These are phyloP conservation scores for Geodia barretti DNA, from an alignment of 37 sponge, comb jelly and placozoan species.

Conservation along the genomic window DNA sequence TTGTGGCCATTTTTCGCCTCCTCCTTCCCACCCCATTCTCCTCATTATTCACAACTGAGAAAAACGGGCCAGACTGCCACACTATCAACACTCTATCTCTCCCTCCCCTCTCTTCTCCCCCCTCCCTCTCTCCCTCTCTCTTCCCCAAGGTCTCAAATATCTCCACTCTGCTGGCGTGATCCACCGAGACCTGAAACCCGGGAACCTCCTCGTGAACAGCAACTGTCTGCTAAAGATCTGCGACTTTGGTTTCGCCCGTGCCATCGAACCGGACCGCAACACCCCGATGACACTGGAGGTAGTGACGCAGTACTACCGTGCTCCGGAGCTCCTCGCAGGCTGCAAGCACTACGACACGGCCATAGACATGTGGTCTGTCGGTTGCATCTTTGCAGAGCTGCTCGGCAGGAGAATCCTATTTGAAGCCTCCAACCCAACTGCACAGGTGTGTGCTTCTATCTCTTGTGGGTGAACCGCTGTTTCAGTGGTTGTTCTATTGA, in stretches of 20 bases:
- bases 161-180: slow-evolving; percentile 91
- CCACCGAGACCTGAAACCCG: slow-evolving; percentile 91
- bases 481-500: too few species aligned
- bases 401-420: slow-evolving; percentile 81
- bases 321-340: slow-evolving; percentile 88
- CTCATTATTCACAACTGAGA: too few species aligned
- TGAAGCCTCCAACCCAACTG: slow-evolving; percentile 55
- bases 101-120: too few species aligned
- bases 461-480: too few species aligned
- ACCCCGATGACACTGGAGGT: slow-evolving; percentile 90
- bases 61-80: too few species aligned
- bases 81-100: too few species aligned
- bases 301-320: slow-evolving; percentile 91
- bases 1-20: too few species aligned
- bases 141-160: slow-evolving; percentile 74
- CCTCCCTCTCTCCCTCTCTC: neutral
- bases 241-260: slow-evolving; percentile 94
- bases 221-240: slow-evolving; percentile 86
- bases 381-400: slow-evolving; percentile 88
- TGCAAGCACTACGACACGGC: slow-evolving; percentile 83
- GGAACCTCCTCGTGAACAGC: slow-evolving; percentile 86
- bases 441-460: too few species aligned
- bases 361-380: slow-evolving; percentile 93
- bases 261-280: slow-evolving; percentile 66
- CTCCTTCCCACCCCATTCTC: too few species aligned